Evolutionary conservation across 1,140 invertebrate genomes (phyloP).

Genomic region (Eufriesea mexicana): DNA sequence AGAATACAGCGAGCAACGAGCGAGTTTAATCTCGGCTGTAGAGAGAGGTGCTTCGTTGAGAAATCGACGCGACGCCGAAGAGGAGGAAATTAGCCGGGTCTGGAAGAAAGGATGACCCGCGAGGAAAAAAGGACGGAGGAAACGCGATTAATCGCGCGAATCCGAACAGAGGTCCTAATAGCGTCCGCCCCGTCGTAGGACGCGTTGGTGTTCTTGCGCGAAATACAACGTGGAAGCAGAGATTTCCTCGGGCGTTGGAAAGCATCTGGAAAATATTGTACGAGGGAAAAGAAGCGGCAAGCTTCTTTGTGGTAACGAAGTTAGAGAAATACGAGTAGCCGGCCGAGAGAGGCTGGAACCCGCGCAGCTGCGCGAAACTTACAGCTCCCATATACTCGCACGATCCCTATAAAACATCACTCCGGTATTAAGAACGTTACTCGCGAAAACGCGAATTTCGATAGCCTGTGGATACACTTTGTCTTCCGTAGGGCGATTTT

Average conservation of each 20-base stretch:
- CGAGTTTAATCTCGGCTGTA: background rate
- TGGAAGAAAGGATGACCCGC: background rate
- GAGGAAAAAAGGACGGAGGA: background rate
- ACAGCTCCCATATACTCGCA: constrained; percentile 8
- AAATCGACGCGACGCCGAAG: background rate
- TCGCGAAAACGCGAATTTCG: constrained; percentile 15
- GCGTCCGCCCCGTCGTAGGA: background rate
- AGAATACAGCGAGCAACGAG: background rate
- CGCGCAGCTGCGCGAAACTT: constrained; percentile 15
- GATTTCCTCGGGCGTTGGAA: constrained; percentile 25
- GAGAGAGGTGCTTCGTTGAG: background rate
- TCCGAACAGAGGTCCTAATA: too few relatives aligned
- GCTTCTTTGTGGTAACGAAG: constrained; percentile 43
- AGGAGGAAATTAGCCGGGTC: background rate
- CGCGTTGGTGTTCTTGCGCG: background rate
- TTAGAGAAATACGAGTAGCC: constrained; percentile 42
- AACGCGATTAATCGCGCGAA: background rate
- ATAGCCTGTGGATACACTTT: background rate
- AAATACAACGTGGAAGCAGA: background rate
- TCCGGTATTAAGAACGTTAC: constrained; percentile 25
- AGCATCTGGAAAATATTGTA: constrained; percentile 35
- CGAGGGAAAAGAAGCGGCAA: constrained; percentile 22
- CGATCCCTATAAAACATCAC: constrained; percentile 24
- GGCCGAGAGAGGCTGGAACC: background rate
- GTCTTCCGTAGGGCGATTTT: background rate